Conservation (phyloP, 1,140 invertebrate genomes). For the Diabrotica undecimpunctata region DNA sequence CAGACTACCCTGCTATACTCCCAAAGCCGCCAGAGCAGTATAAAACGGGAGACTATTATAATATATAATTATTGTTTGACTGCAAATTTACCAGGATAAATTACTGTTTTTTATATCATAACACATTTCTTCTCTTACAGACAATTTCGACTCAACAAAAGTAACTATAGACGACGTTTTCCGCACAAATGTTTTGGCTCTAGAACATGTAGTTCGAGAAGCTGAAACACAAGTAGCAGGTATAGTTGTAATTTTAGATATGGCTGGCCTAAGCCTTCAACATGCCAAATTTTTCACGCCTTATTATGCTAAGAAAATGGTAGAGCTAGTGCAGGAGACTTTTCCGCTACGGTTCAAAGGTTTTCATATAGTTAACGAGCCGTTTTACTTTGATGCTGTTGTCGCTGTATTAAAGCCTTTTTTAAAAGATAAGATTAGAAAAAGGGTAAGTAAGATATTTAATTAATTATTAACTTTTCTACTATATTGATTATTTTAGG, state of each 20-base stretch:
- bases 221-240: conserved; percentile 50
- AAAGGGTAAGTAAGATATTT: conserved; percentile 48
- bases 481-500: conserved; percentile 11
- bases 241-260: conserved; percentile 48
- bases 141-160: conserved; percentile 48
- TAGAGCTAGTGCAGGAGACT: conserved; percentile 54
- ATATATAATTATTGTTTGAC: no score
- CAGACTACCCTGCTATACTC: no score
- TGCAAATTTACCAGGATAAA: neutral
- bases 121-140: conserved; percentile 34
- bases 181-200: conserved; percentile 47
- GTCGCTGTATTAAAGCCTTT: conserved; percentile 59
- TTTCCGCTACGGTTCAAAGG: conserved; percentile 59
- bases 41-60: no score
- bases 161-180: conserved; percentile 51
- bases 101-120: neutral
- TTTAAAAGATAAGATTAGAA: conserved; percentile 57
- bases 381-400: conserved; percentile 58
- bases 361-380: conserved; percentile 62
- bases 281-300: conserved; percentile 51
- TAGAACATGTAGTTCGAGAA: conserved; percentile 50
- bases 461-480: no score
- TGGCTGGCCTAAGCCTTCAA: conserved; percentile 49
- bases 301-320: conserved; percentile 48
- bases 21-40: no score